These are phyloP conservation scores for Lithophane semibrunnea DNA, from an alignment of 2,888 invertebrate genomes.

Conservation along the genomic window DNA sequence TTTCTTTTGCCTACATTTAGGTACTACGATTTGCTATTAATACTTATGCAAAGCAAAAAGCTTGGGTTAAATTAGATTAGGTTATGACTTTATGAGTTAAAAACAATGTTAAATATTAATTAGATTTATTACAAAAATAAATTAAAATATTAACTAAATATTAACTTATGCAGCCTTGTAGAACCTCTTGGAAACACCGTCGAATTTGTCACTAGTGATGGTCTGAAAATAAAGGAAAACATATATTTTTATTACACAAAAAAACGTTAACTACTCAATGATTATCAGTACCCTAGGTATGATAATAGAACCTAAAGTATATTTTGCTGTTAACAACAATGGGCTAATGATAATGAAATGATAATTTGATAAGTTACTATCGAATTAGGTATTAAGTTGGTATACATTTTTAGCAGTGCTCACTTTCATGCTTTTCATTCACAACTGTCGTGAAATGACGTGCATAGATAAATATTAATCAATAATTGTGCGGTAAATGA, in stretches of 20 bases:
- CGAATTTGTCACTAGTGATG: conserved; percentile 65
- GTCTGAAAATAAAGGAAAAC: conserved; percentile 66
- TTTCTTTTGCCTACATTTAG: too few relatives aligned
- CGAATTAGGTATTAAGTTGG: neutral
- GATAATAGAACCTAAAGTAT: conserved; percentile 1
- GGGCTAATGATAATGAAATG: neutral
- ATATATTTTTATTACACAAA: neutral
- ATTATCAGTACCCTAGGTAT: neutral
- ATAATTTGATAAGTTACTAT: conserved; percentile 3
- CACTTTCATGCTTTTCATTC: neutral
- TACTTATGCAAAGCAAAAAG: neutral
- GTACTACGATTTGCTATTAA: too few relatives aligned
- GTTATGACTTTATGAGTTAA: neutral
- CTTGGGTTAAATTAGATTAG: neutral
- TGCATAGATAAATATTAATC: neutral
- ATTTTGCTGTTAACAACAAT: conserved; percentile 18
- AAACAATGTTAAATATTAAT: conserved; percentile 23
- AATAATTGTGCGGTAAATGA: neutral
- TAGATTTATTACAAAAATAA: conserved; percentile 56
- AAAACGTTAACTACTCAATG: neutral
- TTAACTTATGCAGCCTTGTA: conserved; percentile 67
- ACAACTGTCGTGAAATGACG: neutral
- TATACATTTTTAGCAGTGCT: neutral
- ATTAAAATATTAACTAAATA: conserved; percentile 44
- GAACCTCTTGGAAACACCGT: conserved; percentile 70